Conservation (phyloP, 2,888 invertebrate genomes). For the Boloria selene region DNA sequence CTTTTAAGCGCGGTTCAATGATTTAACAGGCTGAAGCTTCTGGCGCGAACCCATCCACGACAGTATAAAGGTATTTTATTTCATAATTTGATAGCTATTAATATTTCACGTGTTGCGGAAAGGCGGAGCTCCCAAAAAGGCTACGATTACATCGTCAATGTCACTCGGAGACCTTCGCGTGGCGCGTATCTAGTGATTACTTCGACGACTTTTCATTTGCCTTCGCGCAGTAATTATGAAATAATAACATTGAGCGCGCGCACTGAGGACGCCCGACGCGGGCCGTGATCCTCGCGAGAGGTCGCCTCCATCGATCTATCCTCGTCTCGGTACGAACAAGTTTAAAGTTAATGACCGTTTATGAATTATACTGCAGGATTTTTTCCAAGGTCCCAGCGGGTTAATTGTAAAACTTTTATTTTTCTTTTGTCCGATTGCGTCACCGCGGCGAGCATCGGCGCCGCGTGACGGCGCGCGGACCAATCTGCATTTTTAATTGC, state of each 20-base stretch:
- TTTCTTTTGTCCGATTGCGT: constrained; percentile 37
- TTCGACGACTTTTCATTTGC: constrained; percentile 28
- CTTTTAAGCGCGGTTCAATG: neutral
- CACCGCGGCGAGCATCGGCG: constrained; percentile 25
- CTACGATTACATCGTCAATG: constrained; percentile 16
- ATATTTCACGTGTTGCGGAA: constrained; percentile 1
- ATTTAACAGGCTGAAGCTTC: neutral
- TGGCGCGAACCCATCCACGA: neutral
- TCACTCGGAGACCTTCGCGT: constrained; percentile 24
- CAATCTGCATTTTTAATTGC: constrained; percentile 34
- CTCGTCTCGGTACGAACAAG: constrained; percentile 37
- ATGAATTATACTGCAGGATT: constrained; percentile 36
- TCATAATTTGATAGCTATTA: neutral
- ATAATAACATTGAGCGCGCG: constrained; percentile 28
- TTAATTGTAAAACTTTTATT: constrained; percentile 37
- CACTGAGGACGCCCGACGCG: constrained; percentile 21
- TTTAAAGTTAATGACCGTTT: constrained; percentile 43
- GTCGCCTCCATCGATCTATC: constrained; percentile 36
- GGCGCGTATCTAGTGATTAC: constrained; percentile 27
- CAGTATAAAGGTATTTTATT: neutral
- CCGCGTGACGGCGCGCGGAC: constrained; percentile 7
- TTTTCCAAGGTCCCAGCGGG: constrained; percentile 36
- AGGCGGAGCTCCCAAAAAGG: constrained; percentile 8
- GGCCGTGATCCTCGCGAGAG: constrained; percentile 38
- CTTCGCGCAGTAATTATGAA: constrained; percentile 27